These are phyloP conservation scores for Papilio aristodemus DNA, from an alignment of 1,140 invertebrate genomes.

Conservation along the genomic window DNA sequence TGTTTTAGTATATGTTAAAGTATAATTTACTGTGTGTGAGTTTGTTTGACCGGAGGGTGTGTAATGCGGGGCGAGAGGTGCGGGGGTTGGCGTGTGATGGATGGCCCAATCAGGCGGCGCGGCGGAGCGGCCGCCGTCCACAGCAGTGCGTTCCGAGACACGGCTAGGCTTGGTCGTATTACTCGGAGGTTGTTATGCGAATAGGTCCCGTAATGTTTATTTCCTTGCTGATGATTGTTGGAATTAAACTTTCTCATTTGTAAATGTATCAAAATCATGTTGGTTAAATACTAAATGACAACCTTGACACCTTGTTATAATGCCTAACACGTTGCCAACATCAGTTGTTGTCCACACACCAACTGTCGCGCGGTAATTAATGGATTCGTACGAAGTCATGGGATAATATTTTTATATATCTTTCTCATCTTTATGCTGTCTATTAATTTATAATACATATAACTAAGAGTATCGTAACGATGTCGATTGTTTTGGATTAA, in stretches of 20 bases:
- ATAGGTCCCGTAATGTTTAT: background rate
- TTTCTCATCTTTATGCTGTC: too few species aligned
- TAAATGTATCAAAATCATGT: background rate
- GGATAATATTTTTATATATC: too few species aligned
- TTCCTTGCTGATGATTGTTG: background rate
- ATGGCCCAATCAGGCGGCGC: constrained; percentile 78
- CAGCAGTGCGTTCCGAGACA: constrained; percentile 65
- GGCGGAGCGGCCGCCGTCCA: constrained; percentile 68
- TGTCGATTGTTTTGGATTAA: too few species aligned
- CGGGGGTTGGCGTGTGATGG: constrained; percentile 65
- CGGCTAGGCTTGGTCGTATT: constrained; percentile 55
- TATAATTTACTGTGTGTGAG: constrained; percentile 32
- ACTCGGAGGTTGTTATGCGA: constrained; percentile 33
- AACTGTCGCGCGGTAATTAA: background rate
- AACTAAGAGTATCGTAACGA: too few species aligned
- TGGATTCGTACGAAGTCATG: too few species aligned
- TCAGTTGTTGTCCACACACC: background rate
- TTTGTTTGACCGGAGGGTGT: constrained; percentile 45
- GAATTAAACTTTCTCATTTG: too few species aligned
- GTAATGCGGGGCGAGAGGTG: constrained; percentile 43
- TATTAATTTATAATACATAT: too few species aligned
- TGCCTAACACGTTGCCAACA: background rate
- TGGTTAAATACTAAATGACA: background rate
- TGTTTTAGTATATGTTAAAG: constrained; percentile 36
- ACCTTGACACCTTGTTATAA: background rate